A percentile compares a stretch with the other conserved stretches of the same genome.
These are phyloP conservation scores for Caenorhabditis brenneri DNA, from an alignment of 1,140 invertebrate species.

Conservation along the genomic window DNA sequence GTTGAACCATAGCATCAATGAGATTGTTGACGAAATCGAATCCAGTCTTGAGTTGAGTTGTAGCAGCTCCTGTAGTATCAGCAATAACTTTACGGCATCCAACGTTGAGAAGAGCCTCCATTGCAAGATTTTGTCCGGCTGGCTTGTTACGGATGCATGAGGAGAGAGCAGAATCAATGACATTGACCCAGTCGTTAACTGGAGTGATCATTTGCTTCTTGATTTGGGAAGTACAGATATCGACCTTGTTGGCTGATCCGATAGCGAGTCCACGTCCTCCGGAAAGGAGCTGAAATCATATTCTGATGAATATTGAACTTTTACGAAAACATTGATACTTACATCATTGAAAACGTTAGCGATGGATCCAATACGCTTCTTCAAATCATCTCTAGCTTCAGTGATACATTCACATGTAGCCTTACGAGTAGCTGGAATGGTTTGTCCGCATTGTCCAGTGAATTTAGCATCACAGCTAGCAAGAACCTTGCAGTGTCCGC, in stretches of 20 bases:
- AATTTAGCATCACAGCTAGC: conserved; percentile 61
- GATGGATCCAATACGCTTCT: conserved; percentile 67
- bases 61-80: conserved; percentile 67
- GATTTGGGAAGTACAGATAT: conserved; percentile 68
- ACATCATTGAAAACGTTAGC: conserved; percentile 68
- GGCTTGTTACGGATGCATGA: conserved; percentile 69
- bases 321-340: not conserved
- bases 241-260: conserved; percentile 63
- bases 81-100: conserved; percentile 70
- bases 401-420: conserved; percentile 69
- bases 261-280: conserved; percentile 56
- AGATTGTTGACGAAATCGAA: conserved; percentile 71
- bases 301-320: not conserved
- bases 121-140: conserved; percentile 67
- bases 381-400: conserved; percentile 67
- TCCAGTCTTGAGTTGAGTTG: conserved; percentile 68
- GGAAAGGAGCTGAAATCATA: conserved; percentile 43
- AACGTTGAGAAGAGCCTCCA: conserved; percentile 69
- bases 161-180: conserved; percentile 68
- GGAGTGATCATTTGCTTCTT: conserved; percentile 70
- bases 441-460: conserved; percentile 48
- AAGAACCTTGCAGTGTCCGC: conserved; percentile 59
- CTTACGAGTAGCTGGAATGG: conserved; percentile 58
- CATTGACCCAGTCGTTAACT: conserved; percentile 68
- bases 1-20: conserved; percentile 70